Base-by-base conservation (phyloP, 1,140 invertebrate species). In the Trialeurodes vaporariorum region DNA sequence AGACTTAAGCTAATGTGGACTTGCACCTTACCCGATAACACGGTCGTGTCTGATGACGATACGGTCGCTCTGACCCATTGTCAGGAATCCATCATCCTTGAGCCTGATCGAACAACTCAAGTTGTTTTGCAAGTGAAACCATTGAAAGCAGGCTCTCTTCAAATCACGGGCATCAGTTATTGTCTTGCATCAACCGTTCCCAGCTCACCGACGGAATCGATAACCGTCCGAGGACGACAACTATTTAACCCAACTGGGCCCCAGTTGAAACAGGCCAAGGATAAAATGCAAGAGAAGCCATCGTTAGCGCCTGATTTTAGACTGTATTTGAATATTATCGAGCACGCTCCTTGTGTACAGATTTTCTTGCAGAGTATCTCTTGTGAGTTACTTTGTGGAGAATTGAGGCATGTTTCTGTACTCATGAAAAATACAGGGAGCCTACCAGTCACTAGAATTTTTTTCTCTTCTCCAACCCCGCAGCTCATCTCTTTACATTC, bases 1-100 rank as follows among this genome's bases (percentile, higher is more conserved):
- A 85, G 92, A 70, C 80, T 96, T 2, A 83, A 86, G 72, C 77
- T 95, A 22, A 77, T 94, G n/a, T 96, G 92, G 91, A 85, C 80
- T 23, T 90, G 92, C 67, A 81, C 77, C 2, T 74, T 81, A 25
- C 77, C 77, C 2, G 75, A 77, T 23, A 76, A 79, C 25, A 77
- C 80, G 64, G 73, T 72, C 22, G 40, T 78, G 1, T 76, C 74
- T 13, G 81, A 82, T 69, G 77, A 79, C 34, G 75, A 78, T 61
- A 11, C 72, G 77, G 27, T 78, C 68, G 76, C 83, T 63, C 76
- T 82, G 59, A 78, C 81, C 49, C 70, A 77, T 69, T 68, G 76
- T 71, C 72, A 81, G 25, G 74, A 81, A 71, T 70, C 75, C 63
- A 59, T 81, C 69, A n/a, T 60, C 75, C 77, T 82, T 77, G 70